Evolutionary conservation across 2,797 vertebrate species (phyloP), one percentile per base, ranked within the genome.

Genomic region (Gobionotothen gibberifrons): DNA sequence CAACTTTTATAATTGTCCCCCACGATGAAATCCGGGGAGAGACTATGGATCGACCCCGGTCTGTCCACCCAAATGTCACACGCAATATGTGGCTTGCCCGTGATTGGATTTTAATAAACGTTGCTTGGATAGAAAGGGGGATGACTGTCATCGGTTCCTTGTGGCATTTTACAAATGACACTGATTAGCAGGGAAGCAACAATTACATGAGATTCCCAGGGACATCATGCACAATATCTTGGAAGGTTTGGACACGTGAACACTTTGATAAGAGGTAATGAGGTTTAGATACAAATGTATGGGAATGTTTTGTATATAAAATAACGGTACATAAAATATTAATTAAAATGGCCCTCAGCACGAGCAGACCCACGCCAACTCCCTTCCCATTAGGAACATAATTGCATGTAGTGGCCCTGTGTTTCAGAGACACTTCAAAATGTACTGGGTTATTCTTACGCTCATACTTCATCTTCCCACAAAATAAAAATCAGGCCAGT

Each of bases 21-120:
- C 42, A 15, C 49, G 59, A 57, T 74, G 65, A 79, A 79, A 81
- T 62, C 55, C 65, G 14, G 46, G 63, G 44, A 47, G 56, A 54
- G n/a, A 51, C 29, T 46, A n/a, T 43, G 60, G 77, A 59, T 80
- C n/a, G 21, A 62, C 79, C 26, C 26, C 12, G 21, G n/a, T 72
- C 54, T 7, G 55, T 76, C 71, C 62, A 73, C 72, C 57, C 57
- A 78, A 79, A 81, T 82, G 89, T 84, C 82, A 80, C 32, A n/a
- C 12, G 16, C 72, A 77, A 71, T 76, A 80, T 69, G 43, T 56
- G 17, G 29, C 49, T 64, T 54, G 54, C 40, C 62, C 29, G 44
- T 73, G 71, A 85, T 70, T 82, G 76, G 75, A 85, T 86, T 82
- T 86, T 76, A 76, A 83, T 88, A 72, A 69, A 60, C 58, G 59